These are phyloP conservation scores for Archilochus colubris DNA, from an alignment of 2,113 vertebrate genomes.

Conservation along the genomic window DNA sequence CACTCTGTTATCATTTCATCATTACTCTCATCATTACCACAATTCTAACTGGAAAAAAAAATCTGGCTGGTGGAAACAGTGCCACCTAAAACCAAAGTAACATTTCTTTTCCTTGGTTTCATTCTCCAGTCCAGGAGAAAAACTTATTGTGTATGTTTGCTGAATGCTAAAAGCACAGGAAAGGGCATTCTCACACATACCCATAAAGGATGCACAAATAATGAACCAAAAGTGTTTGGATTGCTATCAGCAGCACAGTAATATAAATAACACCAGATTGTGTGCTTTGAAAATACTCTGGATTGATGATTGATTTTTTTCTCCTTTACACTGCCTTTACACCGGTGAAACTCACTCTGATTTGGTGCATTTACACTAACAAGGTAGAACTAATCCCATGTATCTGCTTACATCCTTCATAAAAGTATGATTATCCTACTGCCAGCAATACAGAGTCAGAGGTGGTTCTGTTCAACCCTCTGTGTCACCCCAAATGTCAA, in stretches of 20 bases:
- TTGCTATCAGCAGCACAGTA: background rate
- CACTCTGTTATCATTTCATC: background rate
- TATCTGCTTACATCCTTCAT: background rate
- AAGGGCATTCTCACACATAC: background rate
- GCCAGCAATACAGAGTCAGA: background rate
- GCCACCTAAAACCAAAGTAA: background rate
- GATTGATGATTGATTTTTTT: background rate
- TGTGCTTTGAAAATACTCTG: background rate
- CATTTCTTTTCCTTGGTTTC: background rate
- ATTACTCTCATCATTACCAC: background rate
- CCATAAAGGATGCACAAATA: background rate
- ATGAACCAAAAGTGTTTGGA: background rate
- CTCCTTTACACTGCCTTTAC: background rate
- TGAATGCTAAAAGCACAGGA: background rate
- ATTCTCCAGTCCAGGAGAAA: background rate
- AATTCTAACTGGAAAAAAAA: slow-evolving; percentile 24
- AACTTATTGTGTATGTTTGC: background rate
- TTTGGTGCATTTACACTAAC: background rate
- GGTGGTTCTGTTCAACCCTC: background rate
- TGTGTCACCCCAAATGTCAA: background rate
- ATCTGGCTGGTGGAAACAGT: background rate
- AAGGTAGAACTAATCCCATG: background rate
- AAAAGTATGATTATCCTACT: background rate
- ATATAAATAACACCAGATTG: background rate
- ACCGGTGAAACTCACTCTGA: background rate